These are phyloP conservation scores for Himalopsyche japonica DNA, from an alignment of 2,888 invertebrate genomes.

Conservation along the genomic window DNA sequence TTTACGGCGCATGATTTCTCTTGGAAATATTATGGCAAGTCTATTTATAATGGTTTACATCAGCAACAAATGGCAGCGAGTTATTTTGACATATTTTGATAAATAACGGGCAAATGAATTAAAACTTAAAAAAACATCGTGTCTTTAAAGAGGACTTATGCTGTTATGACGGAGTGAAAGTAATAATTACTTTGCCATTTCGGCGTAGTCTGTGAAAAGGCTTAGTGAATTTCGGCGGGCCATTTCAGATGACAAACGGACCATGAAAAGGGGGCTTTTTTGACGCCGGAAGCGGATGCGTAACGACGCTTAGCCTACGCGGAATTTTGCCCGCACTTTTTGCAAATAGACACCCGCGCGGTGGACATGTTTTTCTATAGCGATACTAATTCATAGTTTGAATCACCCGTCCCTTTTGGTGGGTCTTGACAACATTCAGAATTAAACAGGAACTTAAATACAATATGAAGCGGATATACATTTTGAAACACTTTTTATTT, in stretches of 20 bases:
- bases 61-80: too few species aligned
- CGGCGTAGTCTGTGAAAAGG: neutral
- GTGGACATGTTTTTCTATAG: neutral
- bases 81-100: too few species aligned
- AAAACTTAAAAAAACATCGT: neutral
- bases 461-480: too few species aligned
- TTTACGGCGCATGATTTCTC: too few species aligned
- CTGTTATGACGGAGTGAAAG: neutral
- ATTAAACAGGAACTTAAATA: too few species aligned
- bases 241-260: neutral
- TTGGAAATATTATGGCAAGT: too few species aligned
- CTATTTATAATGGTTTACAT: too few species aligned
- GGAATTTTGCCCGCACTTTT: neutral
- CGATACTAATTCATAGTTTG: too few species aligned
- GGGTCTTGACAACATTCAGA: too few species aligned
- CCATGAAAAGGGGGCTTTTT: neutral
- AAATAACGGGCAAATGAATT: neutral
- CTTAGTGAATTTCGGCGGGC: neutral
- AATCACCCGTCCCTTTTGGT: too few species aligned
- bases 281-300: neutral
- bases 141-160: neutral
- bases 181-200: neutral
- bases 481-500: too few species aligned
- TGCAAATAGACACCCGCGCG: neutral
- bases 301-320: neutral